A percentile compares a stretch with the other conserved stretches of the same genome.
Conservation (phyloP, 2,888 invertebrate species). For the Cylindroiulus punctatus region DNA sequence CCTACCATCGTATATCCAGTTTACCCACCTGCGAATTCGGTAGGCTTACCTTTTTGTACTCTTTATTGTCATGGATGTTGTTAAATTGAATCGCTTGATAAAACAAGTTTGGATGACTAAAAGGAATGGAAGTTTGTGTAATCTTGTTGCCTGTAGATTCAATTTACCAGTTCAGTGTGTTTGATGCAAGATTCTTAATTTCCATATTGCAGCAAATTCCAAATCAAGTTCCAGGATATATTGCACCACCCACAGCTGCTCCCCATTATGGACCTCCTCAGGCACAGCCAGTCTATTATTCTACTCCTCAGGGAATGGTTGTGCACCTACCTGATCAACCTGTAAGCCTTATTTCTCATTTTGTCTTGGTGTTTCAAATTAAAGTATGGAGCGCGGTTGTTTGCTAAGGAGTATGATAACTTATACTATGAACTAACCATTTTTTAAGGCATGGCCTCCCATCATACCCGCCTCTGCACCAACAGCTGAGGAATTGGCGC, state of each 20-base stretch:
- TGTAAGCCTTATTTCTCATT: background rate
- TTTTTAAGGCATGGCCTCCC: slow-evolving; percentile 52
- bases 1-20: slow-evolving; percentile 39
- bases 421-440: background rate
- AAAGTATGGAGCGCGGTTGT: no score
- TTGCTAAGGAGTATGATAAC: no score
- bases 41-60: background rate
- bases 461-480: slow-evolving; percentile 9
- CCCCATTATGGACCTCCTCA: slow-evolving; percentile 53
- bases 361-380: background rate
- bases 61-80: background rate
- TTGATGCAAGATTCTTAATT: background rate
- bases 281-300: slow-evolving; percentile 54
- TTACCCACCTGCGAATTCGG: background rate
- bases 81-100: no score
- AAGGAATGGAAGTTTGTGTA: no score
- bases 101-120: no score
- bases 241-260: slow-evolving; percentile 16
- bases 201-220: background rate
- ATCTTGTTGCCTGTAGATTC: background rate
- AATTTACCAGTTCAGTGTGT: background rate
- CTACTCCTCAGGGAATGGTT: slow-evolving; percentile 54
- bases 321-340: slow-evolving; percentile 55
- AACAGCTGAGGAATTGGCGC: slow-evolving; percentile 59
- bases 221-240: slow-evolving; percentile 42